Base-by-base conservation (phyloP, 2,113 vertebrate genomes). In the Calidris pugnax region DNA sequence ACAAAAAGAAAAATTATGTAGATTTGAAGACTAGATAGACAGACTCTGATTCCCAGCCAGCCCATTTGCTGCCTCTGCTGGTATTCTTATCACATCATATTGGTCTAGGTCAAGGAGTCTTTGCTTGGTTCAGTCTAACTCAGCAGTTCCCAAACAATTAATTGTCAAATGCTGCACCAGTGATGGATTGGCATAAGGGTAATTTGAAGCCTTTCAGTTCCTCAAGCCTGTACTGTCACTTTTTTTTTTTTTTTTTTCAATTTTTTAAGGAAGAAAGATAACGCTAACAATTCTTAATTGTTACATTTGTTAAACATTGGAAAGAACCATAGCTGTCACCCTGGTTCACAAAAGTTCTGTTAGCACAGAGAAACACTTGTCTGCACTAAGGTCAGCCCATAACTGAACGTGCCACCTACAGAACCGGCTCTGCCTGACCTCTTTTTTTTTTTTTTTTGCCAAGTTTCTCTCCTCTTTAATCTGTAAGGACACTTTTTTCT, bases 111-210 rank as follows among this genome's bases (percentile, higher is more conserved):
- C 76, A 87, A 48, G 48, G n/a, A 85, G 57, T 85, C 73, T 95
- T 95, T 90, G n/a, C 69, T 85, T 93, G 26, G 11, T 89, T 94
- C 57, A 89, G 0, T 82, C 64, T 62, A 91, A 85, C 62, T 89
- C 64, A 93, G 72, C 76, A 90, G 27, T 85, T 93, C 43, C 22
- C 53, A 89, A 93, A 82, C 73, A 92, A 81, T 87, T 95, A 90
- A 92, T 93, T 87, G 53, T 90, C 69, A 96, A 85, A 87, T 89
- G 14, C 24, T 93, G 35, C 45, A 73, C 66, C 11, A 33, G 32
- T 92, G 90, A 69, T 82, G 41, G 57, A 85, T 82, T 89, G 74
- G 30, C 77, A 47, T 79, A 69, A 79, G 45, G 16, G 30, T 79
- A 82, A 87, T 91, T 91, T 87, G 53, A 87, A 85, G 37, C 14